Conservation (phyloP, 2,888 invertebrate species). For the Ophion costatus region DNA sequence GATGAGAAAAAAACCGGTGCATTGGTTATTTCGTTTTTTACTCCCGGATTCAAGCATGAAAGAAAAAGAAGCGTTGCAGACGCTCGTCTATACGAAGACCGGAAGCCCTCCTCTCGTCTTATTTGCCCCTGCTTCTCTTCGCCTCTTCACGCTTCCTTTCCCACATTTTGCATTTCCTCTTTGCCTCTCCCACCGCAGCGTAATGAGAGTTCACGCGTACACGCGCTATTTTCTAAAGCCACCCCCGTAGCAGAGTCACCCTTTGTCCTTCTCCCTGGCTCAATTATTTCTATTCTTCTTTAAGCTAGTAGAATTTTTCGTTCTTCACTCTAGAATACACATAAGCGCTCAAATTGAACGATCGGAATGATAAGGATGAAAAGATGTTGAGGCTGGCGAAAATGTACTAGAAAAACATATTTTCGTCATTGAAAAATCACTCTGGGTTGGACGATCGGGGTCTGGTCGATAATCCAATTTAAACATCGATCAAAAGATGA, state of each 20-base stretch:
- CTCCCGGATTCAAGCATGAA: slow-evolving; percentile 45
- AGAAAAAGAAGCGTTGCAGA: slow-evolving; percentile 48
- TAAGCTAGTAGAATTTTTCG: slow-evolving; percentile 15
- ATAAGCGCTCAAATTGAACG: neutral
- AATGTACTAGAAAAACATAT: neutral
- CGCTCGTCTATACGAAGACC: slow-evolving; percentile 44
- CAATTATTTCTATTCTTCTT: neutral
- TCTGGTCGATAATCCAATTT: neutral
- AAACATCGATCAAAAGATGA: neutral
- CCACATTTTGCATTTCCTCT: slow-evolving; percentile 30
- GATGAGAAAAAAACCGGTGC: slow-evolving; percentile 39
- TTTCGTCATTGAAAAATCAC: neutral
- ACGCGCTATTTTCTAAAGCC: slow-evolving; percentile 28
- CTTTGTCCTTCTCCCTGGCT: neutral
- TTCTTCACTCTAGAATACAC: neutral
- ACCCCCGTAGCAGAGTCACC: slow-evolving; percentile 10
- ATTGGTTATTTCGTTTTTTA: slow-evolving; percentile 28
- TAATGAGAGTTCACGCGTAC: slow-evolving; percentile 57
- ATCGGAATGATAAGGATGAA: neutral
- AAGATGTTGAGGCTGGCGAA: neutral
- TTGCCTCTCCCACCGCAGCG: slow-evolving; percentile 1
- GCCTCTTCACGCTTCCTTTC: slow-evolving; percentile 27
- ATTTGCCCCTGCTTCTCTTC: slow-evolving; percentile 27
- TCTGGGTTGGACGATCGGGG: neutral
- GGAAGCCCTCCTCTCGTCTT: slow-evolving; percentile 40